Evolutionary conservation across 2,113 vertebrate genomes (phyloP), one percentile per base, ranked within the genome.

Genomic region (Riparia riparia): DNA sequence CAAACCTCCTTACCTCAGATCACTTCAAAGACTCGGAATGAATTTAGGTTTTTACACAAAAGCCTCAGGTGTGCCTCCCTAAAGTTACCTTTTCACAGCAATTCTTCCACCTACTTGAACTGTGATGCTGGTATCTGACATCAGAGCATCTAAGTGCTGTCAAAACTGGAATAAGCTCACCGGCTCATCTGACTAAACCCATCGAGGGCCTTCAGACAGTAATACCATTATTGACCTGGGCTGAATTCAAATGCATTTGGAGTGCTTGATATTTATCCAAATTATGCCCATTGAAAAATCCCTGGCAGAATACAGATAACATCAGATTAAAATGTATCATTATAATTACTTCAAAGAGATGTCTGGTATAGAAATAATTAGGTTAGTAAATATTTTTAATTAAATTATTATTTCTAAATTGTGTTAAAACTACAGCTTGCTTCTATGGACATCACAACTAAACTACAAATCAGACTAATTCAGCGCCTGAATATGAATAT

Each of bases 181-280:
- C 88, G 90, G 88, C 82, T 96, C 95, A 89, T 96, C 83, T 95
- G 82, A 93, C 90, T 92, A 89, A 94, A 94, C 69, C 88, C 73
- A 90, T 68, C 1, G 31, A 93, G 76, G 92, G 93, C 93, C 90
- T 96, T 96, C 96, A 94, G 86, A 96, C 76, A 76, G 80, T 84
- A 97, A 96, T 95, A 96, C 92, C 88, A 96, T 97, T 97, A 97
- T 93, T 96, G 96, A 95, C 96, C 96, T 95, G 95, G 86, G 96
- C 18, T 93, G 96, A 95, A 94, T 97, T 97, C 96, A 97, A 97
- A 97, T 94, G 90, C 92, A 93, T 91, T 96, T 95, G 86, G 80
- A 97, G 93, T 93, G 86, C 89, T 96, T 97, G 93, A 86, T 94
- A 97, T 95, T 96, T 96, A 97, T 97, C 96, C 96, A 96, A 96